Evolutionary conservation across 2,888 invertebrate species (phyloP).

Genomic region (Unio pictorum): DNA sequence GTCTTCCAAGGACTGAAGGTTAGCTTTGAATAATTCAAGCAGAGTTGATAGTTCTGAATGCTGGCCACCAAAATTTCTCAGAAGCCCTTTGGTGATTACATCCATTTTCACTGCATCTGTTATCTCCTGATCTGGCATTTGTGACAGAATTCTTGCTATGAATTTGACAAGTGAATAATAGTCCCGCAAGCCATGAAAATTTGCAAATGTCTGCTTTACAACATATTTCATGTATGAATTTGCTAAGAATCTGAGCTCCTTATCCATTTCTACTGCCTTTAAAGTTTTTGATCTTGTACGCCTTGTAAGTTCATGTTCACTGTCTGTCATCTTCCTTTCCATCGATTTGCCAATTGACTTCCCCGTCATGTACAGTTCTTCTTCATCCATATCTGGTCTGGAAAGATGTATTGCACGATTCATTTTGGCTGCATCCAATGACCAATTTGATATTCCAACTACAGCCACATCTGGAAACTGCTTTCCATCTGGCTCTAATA

Average conservation of each 20-base stretch:
- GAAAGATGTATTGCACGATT: conserved; percentile 58
- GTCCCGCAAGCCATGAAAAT: conserved; percentile 27
- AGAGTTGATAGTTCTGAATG: not conserved
- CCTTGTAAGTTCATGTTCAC: too few relatives aligned
- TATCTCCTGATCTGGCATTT: not conserved
- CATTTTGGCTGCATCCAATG: conserved; percentile 61
- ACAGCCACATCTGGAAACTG: conserved; percentile 48
- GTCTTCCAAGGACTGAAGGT: not conserved
- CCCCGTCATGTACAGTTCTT: conserved; percentile 48
- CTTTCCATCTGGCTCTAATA: conserved; percentile 46
- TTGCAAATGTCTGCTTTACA: not conserved
- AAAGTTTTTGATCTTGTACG: too few relatives aligned
- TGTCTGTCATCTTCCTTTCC: conserved; percentile 13
- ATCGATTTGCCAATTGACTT: conserved; percentile 33
- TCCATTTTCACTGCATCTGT: too few relatives aligned
- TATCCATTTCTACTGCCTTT: too few relatives aligned
- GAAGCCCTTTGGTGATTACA: not conserved
- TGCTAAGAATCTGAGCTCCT: not conserved
- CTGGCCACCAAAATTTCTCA: conserved; percentile 1
- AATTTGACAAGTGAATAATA: conserved; percentile 26
- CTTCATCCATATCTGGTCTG: conserved; percentile 47
- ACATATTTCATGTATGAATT: conserved; percentile 13
- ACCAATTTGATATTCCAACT: conserved; percentile 56
- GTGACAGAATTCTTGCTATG: conserved; percentile 2
- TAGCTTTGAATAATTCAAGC: not conserved